These are phyloP conservation scores for Gnatocerus cornutus DNA, from an alignment of 2,888 invertebrate genomes.

Conservation along the genomic window DNA sequence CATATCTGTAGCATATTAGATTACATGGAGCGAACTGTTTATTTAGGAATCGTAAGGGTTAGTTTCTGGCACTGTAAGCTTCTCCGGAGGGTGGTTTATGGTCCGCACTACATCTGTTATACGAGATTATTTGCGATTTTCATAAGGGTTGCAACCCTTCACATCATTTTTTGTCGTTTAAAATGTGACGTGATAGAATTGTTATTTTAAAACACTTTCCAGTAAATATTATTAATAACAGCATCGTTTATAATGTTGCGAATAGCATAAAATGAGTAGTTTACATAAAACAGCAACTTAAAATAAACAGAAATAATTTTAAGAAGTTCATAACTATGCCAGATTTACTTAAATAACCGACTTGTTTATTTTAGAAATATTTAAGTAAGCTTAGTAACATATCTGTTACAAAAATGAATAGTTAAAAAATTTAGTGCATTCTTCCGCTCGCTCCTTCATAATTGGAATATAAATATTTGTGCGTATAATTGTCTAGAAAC, in stretches of 20 bases:
- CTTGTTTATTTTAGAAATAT: conserved; percentile 54
- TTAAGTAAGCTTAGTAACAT: conserved; percentile 47
- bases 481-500: conserved; percentile 56
- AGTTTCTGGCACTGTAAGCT: conserved; percentile 49
- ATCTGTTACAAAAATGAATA: conserved; percentile 47
- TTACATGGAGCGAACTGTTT: conserved; percentile 51
- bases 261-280: conserved; percentile 55
- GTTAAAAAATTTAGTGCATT: conserved; percentile 57
- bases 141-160: conserved; percentile 61
- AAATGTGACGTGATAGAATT: conserved; percentile 4
- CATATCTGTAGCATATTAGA: conserved; percentile 61
- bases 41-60: conserved; percentile 49
- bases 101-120: conserved; percentile 66
- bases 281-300: conserved; percentile 59
- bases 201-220: conserved; percentile 38
- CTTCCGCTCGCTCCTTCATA: conserved; percentile 58
- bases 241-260: conserved; percentile 51
- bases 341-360: conserved; percentile 52
- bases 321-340: conserved; percentile 55
- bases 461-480: conserved; percentile 60
- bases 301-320: conserved; percentile 61
- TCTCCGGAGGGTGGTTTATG: conserved; percentile 50
- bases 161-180: conserved; percentile 23
- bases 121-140: conserved; percentile 65
- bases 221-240: conserved; percentile 53